Conservation (phyloP, 2,888 invertebrate species). For the Pasiphila rectangulata region DNA sequence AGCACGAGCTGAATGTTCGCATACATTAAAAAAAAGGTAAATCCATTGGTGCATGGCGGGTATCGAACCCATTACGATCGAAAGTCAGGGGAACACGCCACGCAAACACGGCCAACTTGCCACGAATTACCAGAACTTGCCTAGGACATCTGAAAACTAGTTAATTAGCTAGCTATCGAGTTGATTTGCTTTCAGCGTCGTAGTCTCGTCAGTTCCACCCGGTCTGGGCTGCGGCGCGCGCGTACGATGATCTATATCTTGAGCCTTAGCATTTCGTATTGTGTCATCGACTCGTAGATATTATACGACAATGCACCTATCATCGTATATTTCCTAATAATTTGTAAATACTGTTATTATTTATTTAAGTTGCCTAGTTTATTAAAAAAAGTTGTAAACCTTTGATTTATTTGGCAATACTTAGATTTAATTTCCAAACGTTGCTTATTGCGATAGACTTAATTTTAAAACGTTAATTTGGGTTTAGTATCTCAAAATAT, state of each 20-base stretch:
- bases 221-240: neutral
- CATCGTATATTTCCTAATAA: neutral
- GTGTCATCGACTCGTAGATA: slow-evolving; percentile 16
- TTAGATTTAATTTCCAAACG: too few species aligned
- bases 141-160: neutral
- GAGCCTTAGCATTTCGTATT: slow-evolving; percentile 9
- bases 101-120: too few species aligned
- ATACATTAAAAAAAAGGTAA: too few species aligned
- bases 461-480: too few species aligned
- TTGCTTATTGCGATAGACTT: too few species aligned
- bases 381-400: too few species aligned
- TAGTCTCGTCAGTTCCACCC: neutral
- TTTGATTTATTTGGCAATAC: too few species aligned
- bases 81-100: too few species aligned
- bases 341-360: neutral
- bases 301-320: neutral
- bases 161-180: slow-evolving; percentile 2
- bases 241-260: slow-evolving; percentile 13
- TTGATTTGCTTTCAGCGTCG: neutral
- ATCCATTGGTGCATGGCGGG: too few species aligned
- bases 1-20: too few species aligned
- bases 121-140: neutral
- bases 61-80: too few species aligned
- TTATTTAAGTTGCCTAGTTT: too few species aligned
- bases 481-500: neutral